Base-by-base conservation (phyloP, 2,888 invertebrate genomes). In the Hipparchia semele region DNA sequence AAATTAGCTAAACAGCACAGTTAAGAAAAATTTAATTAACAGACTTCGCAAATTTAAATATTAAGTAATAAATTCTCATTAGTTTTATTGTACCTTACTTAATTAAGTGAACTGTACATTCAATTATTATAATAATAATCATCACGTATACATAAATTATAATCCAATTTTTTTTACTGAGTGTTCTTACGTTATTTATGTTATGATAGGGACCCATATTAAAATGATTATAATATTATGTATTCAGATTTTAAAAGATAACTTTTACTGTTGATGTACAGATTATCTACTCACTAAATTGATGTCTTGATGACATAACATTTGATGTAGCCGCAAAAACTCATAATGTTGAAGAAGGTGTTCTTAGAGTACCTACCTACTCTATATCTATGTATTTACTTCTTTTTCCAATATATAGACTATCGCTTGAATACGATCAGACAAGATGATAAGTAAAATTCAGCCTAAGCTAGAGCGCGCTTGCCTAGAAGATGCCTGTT, bases 121-220 rank as follows among this genome's bases (percentile, higher is more conserved):
- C 53, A 68, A 75, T 69, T 70, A 74, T 71, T 65, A 72, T 61
- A 51, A 10, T 12, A 12, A 10, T 53, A 53, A 51, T 33, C 61
- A 61, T 73, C 58, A 60, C 39, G 51, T 23, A 23, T 61, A 51
- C 53, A 60, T 69, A 39, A 72, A 72, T 80, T 51, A 64, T 10
- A 62, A 62, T 62, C 62, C 46, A 62, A 46, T 46, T 60, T 46
- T 4, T n/a, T 8, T 61, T n/a, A 46, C 45, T 61, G 62, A 46
- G 13, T 62, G 46, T 49, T 62, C 45, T 13, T 62, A 62, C 62
- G 45, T 49, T 12, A 23, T 23, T 23, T 39, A 39, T 39, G 3
- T 49, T 64, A 49, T 64, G 64, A 58, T 39, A 39, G 7, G 13
- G 8, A 13, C 8, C 8, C 13, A 51, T 64, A 64, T 13, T 64